Evolutionary conservation across 2,797 vertebrate species (phyloP), one percentile per base, ranked within the genome.

Genomic region (Crypturellus tataupa): DNA sequence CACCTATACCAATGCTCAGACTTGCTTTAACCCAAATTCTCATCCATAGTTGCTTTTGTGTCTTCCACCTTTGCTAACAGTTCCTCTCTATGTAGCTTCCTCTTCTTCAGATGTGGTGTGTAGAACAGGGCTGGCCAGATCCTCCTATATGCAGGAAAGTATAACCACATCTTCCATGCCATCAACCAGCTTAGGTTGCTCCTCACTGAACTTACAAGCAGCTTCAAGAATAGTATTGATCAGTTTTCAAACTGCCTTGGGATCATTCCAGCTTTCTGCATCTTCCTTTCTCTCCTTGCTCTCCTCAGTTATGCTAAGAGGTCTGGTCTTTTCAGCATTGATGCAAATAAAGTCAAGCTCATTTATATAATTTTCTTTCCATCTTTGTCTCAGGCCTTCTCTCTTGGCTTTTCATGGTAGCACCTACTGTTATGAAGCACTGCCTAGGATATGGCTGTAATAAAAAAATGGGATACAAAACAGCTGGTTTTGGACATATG

Each of bases 351-450:
- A 73, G 18, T 2, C 1, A 20, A 60, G 76, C 13, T 88, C 20
- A 60, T 86, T 91, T 67, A 59, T 40, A 91, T 18, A 23, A 10
- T 65, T 94, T 93, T 63, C 39, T 73, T 35, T n/a, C 79, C 11
- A n/a, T 73, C 44, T 49, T 81, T 80, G 70, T 70, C 82, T 92
- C 60, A 80, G 80, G 63, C 79, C 94, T 92, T 96, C 63, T 89
- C 67, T 70, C 56, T 78, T 77, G 60, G 47, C 91, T 97, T 97
- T 96, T 96, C 75, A 81, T 85, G 81, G 85, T 93, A 91, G 95
- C 94, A 96, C 93, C 91, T 97, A 97, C 92, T 96, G 92, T 94
- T 96, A 77, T 93, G 85, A 97, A 90, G 80, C 67, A 94, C 93
- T 95, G 94, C 94, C 94, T 95, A 94, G 91, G 94, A 92, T 91